phyloP scores from a whole-genome alignment of 2,113 vertebrate species.

The Phylloscopus trochilus region DNA sequence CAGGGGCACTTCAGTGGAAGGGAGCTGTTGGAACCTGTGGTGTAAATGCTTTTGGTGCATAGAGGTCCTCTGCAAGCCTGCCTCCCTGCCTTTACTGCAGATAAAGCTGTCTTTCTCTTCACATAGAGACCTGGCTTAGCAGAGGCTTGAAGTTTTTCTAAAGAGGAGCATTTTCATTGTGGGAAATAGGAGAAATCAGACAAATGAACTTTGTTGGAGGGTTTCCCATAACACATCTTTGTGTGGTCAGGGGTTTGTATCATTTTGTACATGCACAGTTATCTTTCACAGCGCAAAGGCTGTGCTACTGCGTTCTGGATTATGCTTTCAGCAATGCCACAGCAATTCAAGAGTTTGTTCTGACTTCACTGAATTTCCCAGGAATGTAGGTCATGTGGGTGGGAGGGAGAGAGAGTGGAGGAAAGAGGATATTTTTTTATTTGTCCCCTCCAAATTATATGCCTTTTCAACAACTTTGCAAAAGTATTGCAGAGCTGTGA shows the following conservation, averaged over 20 bases:
- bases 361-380: background rate
- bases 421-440: background rate
- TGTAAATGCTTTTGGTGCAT: background rate
- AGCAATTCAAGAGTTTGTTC: background rate
- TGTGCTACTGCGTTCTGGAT: background rate
- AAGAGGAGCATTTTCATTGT: background rate
- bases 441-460: background rate
- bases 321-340: background rate
- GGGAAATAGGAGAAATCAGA: background rate
- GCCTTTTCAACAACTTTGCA: background rate
- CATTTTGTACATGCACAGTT: background rate
- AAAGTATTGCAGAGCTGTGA: background rate
- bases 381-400: background rate
- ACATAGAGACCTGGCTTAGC: background rate
- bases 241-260: background rate
- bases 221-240: background rate
- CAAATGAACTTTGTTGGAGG: background rate
- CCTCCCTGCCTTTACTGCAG: background rate
- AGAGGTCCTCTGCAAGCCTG: background rate
- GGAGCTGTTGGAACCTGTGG: accelerated
- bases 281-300: background rate
- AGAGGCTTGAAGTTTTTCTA: background rate
- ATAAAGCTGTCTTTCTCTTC: background rate
- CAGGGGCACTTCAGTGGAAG: background rate
- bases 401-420: background rate